Base-by-base conservation (phyloP, 2,113 vertebrate genomes). In the Plestiodon gilberti region DNA sequence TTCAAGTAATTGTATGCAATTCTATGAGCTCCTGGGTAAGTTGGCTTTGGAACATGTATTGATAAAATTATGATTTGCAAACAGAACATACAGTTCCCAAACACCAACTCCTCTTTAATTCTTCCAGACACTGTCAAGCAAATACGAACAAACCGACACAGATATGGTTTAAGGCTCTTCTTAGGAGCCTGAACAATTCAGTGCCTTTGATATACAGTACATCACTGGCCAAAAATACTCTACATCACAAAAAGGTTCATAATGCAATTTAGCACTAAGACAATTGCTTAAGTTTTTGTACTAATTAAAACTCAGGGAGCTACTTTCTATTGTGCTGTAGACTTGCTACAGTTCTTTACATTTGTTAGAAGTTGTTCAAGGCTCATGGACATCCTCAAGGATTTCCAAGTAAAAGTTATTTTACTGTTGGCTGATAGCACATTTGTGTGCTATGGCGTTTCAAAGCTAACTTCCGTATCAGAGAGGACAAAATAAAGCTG, bases 51-150 rank as follows among this genome's bases (percentile, higher is more conserved):
- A 84, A 86, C 80, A 82, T 81, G 69, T 91, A 57, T 75, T 89
- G 88, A 89, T 90, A 94, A 94, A 94, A 89, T 38, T 87, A 89
- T 78, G 81, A 91, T 48, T 89, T 62, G 70, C 83, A 81, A 78
- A 83, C 1, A n/a, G 13, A 89, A 88, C 85, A 92, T 80, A 81
- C 3, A n/a, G 25, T 2, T 65, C 23, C 9, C 33, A 6, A 89
- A 93, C 67, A 90, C 89, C 86, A 91, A 87, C 82, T 67, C 69
- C 81, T 73, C 78, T 88, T 88, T 74, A 93, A 87, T 88, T 18
- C 92, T 83, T 89, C 91, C 89, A 93, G 90, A 76, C 92, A 90
- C 84, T 81, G 84, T 79, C 89, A 65, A 90, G 84, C 78, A 91
- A 94, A 94, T 82, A 89, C 86, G 87, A 87, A 90, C 69, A 40